Evolutionary conservation across 2,888 invertebrate species (phyloP).

Genomic region (Xestia c-nigrum): DNA sequence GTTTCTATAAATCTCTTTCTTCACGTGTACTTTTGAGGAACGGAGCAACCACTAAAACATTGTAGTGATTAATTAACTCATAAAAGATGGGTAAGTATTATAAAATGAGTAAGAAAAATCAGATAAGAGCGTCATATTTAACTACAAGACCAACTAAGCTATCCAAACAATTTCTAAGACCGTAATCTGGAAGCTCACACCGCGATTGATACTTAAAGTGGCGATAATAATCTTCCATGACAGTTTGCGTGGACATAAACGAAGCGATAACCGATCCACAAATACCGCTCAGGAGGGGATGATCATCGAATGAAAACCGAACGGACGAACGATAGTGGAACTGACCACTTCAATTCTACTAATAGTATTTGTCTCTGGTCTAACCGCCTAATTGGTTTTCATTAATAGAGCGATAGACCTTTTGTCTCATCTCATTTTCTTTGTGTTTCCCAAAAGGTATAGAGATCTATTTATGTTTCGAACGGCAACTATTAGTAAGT

Average conservation of each 20-base stretch:
- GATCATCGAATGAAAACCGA: conserved; percentile 50
- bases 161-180: conserved; percentile 43
- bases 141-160: conserved; percentile 1
- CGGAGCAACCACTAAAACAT: background rate
- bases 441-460: background rate
- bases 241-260: conserved; percentile 66
- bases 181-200: conserved; percentile 60
- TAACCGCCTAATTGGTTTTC: conserved; percentile 12
- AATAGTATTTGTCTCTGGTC: conserved; percentile 11
- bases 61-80: background rate
- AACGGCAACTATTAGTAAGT: background rate
- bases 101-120: background rate
- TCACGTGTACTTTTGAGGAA: background rate
- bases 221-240: conserved; percentile 67
- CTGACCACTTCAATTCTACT: conserved; percentile 13
- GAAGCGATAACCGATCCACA: conserved; percentile 66
- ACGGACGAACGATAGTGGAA: conserved; percentile 26
- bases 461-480: background rate
- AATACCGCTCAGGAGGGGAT: conserved; percentile 55
- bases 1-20: background rate
- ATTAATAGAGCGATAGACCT: background rate
- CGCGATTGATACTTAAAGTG: conserved; percentile 67
- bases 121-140: background rate
- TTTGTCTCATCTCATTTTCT: background rate
- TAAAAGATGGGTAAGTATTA: background rate